Conservation (phyloP, 1,140 invertebrate genomes). For the Euura saliciscinereae region DNA sequence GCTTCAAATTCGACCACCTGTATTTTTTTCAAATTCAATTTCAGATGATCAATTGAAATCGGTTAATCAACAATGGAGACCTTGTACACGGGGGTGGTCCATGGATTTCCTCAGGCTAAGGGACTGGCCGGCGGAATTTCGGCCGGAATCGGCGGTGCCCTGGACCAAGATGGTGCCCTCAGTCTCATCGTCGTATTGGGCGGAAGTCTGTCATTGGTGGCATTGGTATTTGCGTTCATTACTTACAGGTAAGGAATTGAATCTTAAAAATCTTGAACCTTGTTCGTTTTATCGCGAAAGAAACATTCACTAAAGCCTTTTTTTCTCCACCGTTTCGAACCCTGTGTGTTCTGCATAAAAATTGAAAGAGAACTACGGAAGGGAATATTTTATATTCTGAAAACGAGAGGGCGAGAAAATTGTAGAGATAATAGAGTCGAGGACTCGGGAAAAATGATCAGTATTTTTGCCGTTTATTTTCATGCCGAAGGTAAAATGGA, state of each 20-base stretch:
- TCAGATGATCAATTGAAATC: not conserved
- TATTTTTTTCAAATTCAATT: not conserved
- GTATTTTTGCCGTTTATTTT: too few relatives aligned
- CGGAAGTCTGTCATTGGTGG: slow-evolving; percentile 71
- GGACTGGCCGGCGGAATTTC: slow-evolving; percentile 46
- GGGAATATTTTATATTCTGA: too few relatives aligned
- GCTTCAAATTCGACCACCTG: not conserved
- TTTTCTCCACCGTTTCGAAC: too few relatives aligned
- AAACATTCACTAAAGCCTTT: too few relatives aligned
- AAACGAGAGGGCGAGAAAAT: too few relatives aligned
- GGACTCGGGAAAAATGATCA: too few relatives aligned
- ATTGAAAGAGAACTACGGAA: too few relatives aligned
- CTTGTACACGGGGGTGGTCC: slow-evolving; percentile 55
- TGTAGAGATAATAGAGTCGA: too few relatives aligned
- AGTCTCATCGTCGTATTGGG: slow-evolving; percentile 70
- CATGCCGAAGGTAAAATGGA: too few relatives aligned
- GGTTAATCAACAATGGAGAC: slow-evolving; percentile 51
- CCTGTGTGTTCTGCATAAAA: too few relatives aligned
- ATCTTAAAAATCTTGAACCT: too few relatives aligned
- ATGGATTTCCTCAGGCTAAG: slow-evolving; percentile 51
- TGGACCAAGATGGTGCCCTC: slow-evolving; percentile 65
- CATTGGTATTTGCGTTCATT: slow-evolving; percentile 73
- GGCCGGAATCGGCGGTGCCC: slow-evolving; percentile 45
- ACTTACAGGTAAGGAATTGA: slow-evolving; percentile 68
- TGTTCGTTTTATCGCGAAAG: too few relatives aligned